A percentile compares a stretch with the other conserved stretches of the same genome.
Evolutionary conservation across 2,797 vertebrate species (phyloP).

Genomic region (Parotocinclus haroldoi): DNA sequence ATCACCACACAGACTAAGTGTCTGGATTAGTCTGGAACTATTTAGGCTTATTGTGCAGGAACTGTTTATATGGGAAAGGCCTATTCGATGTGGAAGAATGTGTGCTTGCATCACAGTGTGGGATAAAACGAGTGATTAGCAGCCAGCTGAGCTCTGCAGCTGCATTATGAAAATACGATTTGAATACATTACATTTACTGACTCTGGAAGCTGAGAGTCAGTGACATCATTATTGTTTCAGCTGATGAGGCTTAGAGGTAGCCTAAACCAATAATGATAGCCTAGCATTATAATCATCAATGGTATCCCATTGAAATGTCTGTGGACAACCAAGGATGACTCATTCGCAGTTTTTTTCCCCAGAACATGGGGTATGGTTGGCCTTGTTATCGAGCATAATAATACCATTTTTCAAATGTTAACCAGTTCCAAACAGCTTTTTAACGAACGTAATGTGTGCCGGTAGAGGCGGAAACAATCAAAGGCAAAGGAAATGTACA

Average conservation of each 20-base stretch:
- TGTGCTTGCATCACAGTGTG: neutral
- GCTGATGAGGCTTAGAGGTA: neutral
- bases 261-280: conserved; percentile 1
- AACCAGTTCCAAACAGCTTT: conserved; percentile 36
- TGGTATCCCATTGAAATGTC: neutral
- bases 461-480: conserved; percentile 5
- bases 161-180: neutral
- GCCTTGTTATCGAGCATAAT: neutral
- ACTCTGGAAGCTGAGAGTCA: neutral
- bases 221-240: neutral
- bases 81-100: conserved; percentile 5
- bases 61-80: neutral
- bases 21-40: neutral
- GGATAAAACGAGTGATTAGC: neutral
- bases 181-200: conserved; percentile 1
- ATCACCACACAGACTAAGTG: neutral
- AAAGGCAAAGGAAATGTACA: conserved; percentile 15
- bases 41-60: conserved; percentile 2
- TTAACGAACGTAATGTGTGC: conserved; percentile 20
- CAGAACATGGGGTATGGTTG: neutral
- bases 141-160: neutral
- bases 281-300: conserved; percentile 13
- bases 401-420: conserved; percentile 34
- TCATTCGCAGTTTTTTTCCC: neutral
- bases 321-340: conserved; percentile 2